Conservation (phyloP, 2,888 invertebrate genomes). For the Erebia palarica region DNA sequence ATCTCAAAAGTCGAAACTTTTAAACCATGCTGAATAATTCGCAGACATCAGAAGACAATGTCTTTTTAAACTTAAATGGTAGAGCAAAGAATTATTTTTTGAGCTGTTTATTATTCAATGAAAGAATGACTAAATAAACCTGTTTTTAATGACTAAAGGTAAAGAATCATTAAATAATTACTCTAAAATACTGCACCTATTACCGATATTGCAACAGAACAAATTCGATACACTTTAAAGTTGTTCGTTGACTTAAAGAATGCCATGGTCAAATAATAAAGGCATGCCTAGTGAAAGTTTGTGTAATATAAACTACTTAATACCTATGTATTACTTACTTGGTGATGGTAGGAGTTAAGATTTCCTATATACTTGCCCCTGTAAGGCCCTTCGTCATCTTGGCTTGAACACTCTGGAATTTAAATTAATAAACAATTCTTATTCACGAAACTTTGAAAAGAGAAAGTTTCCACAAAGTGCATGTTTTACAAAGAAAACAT, state of each 20-base stretch:
- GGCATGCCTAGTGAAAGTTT: conserved; percentile 35
- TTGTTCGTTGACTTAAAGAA: conserved; percentile 30
- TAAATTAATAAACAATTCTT: conserved; percentile 22
- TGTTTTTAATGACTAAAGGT: conserved; percentile 6
- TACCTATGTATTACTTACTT: conserved; percentile 57
- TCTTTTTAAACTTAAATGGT: too few species aligned
- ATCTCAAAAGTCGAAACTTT: too few species aligned
- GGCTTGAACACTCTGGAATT: conserved; percentile 67
- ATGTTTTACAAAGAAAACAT: conserved; percentile 1
- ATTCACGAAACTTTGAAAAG: conserved; percentile 39
- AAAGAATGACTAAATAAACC: background rate
- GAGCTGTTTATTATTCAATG: background rate
- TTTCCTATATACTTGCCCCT: conserved; percentile 91
- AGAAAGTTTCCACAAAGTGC: conserved; percentile 56
- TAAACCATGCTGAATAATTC: too few species aligned
- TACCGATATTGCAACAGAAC: conserved; percentile 12
- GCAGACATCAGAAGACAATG: too few species aligned
- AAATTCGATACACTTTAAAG: conserved; percentile 20
- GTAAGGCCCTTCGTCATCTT: conserved; percentile 88
- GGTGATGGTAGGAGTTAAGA: conserved; percentile 95
- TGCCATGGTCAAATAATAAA: conserved; percentile 34
- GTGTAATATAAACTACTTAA: background rate
- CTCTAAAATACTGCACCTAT: background rate
- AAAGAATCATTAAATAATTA: conserved; percentile 12
- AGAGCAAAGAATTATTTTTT: background rate